Evolutionary conservation across 2,113 vertebrate species (phyloP), one percentile per base, ranked within the genome.

Genomic region (Gavia stellata): DNA sequence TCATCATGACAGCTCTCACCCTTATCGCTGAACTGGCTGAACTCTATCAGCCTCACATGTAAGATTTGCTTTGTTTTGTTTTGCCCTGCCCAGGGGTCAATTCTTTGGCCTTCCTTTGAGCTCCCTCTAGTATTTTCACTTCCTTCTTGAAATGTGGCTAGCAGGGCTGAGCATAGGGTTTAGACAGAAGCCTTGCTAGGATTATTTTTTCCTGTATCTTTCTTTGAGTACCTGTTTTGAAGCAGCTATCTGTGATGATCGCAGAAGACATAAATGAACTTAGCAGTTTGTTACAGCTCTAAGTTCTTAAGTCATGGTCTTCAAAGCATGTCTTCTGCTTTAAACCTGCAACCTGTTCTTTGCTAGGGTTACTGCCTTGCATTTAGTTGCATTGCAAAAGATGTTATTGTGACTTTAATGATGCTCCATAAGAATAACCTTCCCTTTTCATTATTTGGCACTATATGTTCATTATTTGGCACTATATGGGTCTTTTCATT

Each of bases 1-100:
- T 73, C 72, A 61, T 81, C 72, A 59, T 84, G 94, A 87, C 90
- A 90, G 63, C 53, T 68, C 44, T 86, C 55, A 94, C 34, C 81
- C 68, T 84, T 87, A 65, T 70, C 3, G 0, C 44, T 56, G 63
- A 34, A 63, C 53, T 3, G 10, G 20, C 36, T 77, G 85, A 95
- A 93, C 85, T 74, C 74, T 89, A 44, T 81, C 92, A 93, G 81
- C 58, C 38, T 91, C 72, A 47, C 58, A n/a, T 81, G 33, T 89
- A 87, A 83, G 59, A 73, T 94, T 83, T 89, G 81, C 87, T 93
- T 93, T 83, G 87, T 83, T 94, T 93, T 86, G 63, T 66, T 93
- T 93, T 89, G 67, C 67, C 44, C 53, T 77, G 59, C 65, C 44
- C 61, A 56, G 86, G 50, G 74, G 58, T 93, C 85, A 94, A 7